Base-by-base conservation (phyloP, 2,113 vertebrate genomes). In the Pseudorasbora parva region DNA sequence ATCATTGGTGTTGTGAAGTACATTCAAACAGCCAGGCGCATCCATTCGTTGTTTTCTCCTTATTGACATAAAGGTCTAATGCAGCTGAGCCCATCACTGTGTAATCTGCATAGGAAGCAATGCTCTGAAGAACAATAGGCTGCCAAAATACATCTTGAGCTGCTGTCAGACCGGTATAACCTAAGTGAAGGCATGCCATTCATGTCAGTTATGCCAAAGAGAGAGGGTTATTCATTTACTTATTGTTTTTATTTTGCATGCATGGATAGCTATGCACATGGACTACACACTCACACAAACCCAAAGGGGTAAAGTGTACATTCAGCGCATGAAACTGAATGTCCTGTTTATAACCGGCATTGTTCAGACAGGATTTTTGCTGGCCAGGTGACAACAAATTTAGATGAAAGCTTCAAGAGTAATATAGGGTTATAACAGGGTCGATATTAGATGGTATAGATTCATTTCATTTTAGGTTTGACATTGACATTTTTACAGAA, bases 151-250 rank as follows among this genome's bases (percentile, higher is more conserved):
- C 66, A 73, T 71, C 83, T 81, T 72, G 12, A 78, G 33, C 89
- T 91, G 91, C 89, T 92, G 84, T 81, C 49, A 72, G 74, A 82
- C 51, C 77, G 25, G 71, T 60, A 19, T 71, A 33, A 27, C 8
- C 21, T 6, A 54, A 64, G 7, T 56, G 66, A 81, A 66, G 27
- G 71, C 68, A 66, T 88, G 71, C 25, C 43, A 75, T 21, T 41
- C 2, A 33, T 21, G 12, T 59, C 37, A 45, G 15, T 30, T 33
- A 64, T 64, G 23, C 17, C 15, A 21, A 12, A 19, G n/a, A 12
- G 8, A 47, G 8, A 79, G 15, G 47, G 30, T 27, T 75, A 51
- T 75, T 49, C 19, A 25, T 47, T 27, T 74, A 30, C 49, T 0
- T 11, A 9, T 9, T 69, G 19, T 78, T 69, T 33, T 43, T 43